These are phyloP conservation scores for Atherinomorus stipes DNA, from an alignment of 2,113 vertebrate genomes.

Conservation along the genomic window DNA sequence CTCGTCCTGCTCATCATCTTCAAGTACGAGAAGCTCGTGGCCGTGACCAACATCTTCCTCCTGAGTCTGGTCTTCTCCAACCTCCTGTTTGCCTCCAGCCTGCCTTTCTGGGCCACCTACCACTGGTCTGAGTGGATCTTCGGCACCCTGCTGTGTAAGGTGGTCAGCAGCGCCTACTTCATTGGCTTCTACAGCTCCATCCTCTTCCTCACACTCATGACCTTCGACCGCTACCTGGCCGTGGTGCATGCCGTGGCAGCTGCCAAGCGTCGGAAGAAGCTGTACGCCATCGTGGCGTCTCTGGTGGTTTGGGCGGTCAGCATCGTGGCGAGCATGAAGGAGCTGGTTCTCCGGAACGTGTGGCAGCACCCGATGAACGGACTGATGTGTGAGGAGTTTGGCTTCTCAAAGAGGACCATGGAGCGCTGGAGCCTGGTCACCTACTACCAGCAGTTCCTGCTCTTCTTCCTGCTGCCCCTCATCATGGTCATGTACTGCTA, in stretches of 20 bases:
- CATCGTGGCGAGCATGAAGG: constrained; percentile 77
- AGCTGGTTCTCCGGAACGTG: constrained; percentile 73
- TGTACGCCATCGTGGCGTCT: constrained; percentile 64
- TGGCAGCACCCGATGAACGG: accelerated
- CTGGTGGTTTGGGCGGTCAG: constrained; percentile 77
- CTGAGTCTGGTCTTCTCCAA: constrained; percentile 84
- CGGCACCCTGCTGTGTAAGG: constrained; percentile 77
- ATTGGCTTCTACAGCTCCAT: constrained; percentile 86
- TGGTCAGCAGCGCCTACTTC: constrained; percentile 78
- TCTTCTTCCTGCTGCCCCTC: constrained; percentile 83
- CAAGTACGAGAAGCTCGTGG: constrained; percentile 81
- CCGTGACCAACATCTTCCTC: constrained; percentile 84
- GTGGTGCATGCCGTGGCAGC: constrained; percentile 82
- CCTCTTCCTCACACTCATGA: constrained; percentile 85
- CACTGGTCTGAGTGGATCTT: constrained; percentile 81
- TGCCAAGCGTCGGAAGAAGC: constrained; percentile 63
- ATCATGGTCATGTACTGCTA: constrained; percentile 82
- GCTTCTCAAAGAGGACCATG: constrained; percentile 20
- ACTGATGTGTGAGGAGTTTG: constrained; percentile 66
- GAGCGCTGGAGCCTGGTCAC: constrained; percentile 70
- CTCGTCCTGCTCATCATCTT: constrained; percentile 81
- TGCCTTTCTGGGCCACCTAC: constrained; percentile 83
- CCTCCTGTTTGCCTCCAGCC: constrained; percentile 79
- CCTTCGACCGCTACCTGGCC: constrained; percentile 83
- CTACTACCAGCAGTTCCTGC: constrained; percentile 80